These are phyloP conservation scores for Syncerus caffer DNA, from an alignment of 2,797 vertebrate genomes.

Conservation along the genomic window DNA sequence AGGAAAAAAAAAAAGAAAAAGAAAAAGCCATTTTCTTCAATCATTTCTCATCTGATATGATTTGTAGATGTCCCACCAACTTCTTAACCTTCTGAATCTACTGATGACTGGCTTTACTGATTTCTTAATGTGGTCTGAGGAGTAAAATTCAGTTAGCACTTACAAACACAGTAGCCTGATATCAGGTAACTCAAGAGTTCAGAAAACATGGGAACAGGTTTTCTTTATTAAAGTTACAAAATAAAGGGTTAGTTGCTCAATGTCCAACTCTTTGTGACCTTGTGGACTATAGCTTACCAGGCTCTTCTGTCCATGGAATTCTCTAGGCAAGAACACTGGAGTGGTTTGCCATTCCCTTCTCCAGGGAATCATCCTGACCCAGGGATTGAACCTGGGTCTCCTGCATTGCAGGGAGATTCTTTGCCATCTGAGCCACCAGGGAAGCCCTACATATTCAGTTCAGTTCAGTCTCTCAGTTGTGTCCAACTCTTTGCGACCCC, in stretches of 20 bases:
- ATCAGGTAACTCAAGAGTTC: not conserved
- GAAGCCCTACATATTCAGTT: not conserved
- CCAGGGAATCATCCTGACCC: not conserved
- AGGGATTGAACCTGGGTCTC: not conserved
- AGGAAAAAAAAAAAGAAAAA: not conserved
- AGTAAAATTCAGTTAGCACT: not conserved
- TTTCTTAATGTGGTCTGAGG: not conserved
- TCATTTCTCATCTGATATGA: not conserved
- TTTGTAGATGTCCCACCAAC: not conserved
- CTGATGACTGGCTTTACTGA: not conserved
- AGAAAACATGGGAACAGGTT: not conserved
- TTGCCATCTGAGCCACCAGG: not conserved
- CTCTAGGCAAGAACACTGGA: not conserved
- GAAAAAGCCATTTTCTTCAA: not conserved
- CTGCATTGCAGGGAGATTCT: not conserved
- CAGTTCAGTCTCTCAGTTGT: fast-evolving
- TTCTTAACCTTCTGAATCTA: not conserved
- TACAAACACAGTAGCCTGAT: not conserved
- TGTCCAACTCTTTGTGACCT: not conserved
- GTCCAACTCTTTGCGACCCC: fast-evolving
- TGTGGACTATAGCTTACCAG: not conserved
- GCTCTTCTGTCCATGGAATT: not conserved
- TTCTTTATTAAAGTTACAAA: not conserved
- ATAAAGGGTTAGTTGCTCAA: not conserved
- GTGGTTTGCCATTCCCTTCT: not conserved